phyloP scores from a whole-genome alignment of 2,797 vertebrate genomes.

The Lithobates pipiens region DNA sequence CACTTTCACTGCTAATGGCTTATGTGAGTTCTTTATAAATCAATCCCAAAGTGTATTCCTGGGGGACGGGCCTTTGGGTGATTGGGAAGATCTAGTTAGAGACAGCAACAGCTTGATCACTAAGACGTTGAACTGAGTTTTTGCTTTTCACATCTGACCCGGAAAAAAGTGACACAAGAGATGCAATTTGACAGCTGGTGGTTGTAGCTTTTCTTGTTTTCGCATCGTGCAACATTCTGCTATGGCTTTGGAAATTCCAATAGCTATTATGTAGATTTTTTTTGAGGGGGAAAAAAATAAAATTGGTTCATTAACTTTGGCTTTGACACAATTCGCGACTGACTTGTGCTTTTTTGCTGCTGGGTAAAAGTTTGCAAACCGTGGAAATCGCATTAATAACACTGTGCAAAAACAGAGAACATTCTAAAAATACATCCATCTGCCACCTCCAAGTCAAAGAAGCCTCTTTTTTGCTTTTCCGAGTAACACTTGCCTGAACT shows the following conservation, averaged over 20 bases:
- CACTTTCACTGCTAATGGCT: too few relatives aligned
- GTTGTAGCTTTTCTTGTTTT: neutral
- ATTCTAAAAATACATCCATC: slow-evolving; percentile 31
- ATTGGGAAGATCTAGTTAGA: neutral
- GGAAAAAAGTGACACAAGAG: neutral
- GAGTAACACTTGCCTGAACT: slow-evolving; percentile 34
- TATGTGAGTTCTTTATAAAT: too few relatives aligned
- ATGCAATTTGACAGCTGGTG: neutral
- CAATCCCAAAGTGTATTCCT: too few relatives aligned
- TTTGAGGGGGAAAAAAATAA: too few relatives aligned
- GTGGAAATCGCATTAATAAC: slow-evolving; percentile 31
- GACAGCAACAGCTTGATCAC: neutral
- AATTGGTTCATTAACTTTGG: neutral
- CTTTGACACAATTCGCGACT: neutral
- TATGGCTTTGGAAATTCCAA: neutral
- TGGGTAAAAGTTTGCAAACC: slow-evolving; percentile 22
- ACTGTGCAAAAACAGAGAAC: slow-evolving; percentile 36
- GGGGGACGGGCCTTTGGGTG: too few relatives aligned
- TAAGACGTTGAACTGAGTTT: too few relatives aligned
- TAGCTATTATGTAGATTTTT: neutral
- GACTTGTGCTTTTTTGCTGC: slow-evolving; percentile 20
- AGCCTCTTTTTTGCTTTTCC: neutral
- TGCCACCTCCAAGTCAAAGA: slow-evolving; percentile 1
- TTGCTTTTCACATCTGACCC: neutral
- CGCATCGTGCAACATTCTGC: neutral